Evolutionary conservation across 2,888 invertebrate species (phyloP).

Genomic region (Drosophila eohydei): DNA sequence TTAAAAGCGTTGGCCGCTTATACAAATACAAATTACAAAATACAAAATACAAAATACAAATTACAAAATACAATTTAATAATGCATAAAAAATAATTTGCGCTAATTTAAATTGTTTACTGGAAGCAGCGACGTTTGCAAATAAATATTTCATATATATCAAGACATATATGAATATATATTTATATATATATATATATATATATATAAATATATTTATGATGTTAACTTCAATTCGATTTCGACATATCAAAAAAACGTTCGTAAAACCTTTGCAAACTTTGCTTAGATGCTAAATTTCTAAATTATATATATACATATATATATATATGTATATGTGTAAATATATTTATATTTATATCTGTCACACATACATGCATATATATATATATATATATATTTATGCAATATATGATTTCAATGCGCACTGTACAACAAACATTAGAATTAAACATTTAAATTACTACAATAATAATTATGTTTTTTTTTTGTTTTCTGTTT

Average conservation of each 20-base stretch:
- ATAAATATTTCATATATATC: conserved; percentile 17
- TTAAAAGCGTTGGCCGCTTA: conserved; percentile 42
- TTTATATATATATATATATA: not conserved
- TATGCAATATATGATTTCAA: conserved; percentile 32
- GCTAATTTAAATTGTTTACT: conserved; percentile 70
- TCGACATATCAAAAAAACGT: not conserved
- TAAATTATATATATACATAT: not conserved
- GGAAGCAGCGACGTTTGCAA: conserved; percentile 70
- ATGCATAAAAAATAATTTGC: conserved; percentile 68
- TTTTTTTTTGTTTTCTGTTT: conserved; percentile 5
- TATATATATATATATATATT: conserved; percentile 28
- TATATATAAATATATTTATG: not conserved
- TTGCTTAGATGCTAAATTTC: conserved; percentile 29
- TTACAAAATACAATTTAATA: conserved; percentile 37
- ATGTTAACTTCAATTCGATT: not conserved
- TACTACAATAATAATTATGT: conserved; percentile 48
- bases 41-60: conserved; percentile 40
- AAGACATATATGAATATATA: not conserved
- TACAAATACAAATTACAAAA: conserved; percentile 40
- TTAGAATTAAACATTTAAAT: conserved; percentile 66
- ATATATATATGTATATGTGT: conserved; percentile 19
- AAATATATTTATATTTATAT: conserved; percentile 26
- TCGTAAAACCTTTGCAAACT: conserved; percentile 18
- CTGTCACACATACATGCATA: not conserved
- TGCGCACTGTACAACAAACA: conserved; percentile 75